Percentiles rank a stretch among this genome's conserved stretches.
Conservation (phyloP, 2,113 vertebrate genomes). For the Propithecus coquereli region DNA sequence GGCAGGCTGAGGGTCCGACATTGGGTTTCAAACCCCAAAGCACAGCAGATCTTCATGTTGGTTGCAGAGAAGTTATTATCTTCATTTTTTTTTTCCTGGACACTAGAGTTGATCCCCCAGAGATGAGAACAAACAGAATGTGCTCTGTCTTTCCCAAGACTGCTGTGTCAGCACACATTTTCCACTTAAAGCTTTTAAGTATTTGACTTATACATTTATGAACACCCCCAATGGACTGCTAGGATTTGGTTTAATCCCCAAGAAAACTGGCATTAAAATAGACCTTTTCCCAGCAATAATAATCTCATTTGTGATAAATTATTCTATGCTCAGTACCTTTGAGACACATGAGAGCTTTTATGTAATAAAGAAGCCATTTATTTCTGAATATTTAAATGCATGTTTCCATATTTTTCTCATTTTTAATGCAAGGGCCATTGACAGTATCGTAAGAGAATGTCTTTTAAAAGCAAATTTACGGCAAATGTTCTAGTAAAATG, state of each 20-base stretch:
- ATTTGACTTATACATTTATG: conserved; percentile 61
- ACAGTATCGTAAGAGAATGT: conserved; percentile 56
- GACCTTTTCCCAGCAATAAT: conserved; percentile 84
- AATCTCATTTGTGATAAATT: conserved; percentile 83
- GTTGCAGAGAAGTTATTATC: background rate
- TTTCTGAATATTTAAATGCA: conserved; percentile 77
- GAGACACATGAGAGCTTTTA: conserved; percentile 82
- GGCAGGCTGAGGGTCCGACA: background rate
- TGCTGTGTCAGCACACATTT: conserved; percentile 67
- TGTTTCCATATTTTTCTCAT: conserved; percentile 74
- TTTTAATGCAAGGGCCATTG: conserved; percentile 67
- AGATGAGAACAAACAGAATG: conserved; percentile 47
- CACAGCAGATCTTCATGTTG: conserved; percentile 52
- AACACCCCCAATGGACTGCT: conserved; percentile 54
- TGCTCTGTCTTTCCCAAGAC: conserved; percentile 21
- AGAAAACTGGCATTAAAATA: conserved; percentile 79
- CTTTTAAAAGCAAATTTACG: conserved; percentile 67
- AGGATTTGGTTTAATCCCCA: conserved; percentile 73
- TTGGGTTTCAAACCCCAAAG: conserved; percentile 11
- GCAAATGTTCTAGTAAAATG: conserved; percentile 16
- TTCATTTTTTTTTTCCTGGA: conserved; percentile 19
- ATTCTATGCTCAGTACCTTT: conserved; percentile 80
- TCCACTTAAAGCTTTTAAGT: conserved; percentile 72
- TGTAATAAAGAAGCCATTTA: conserved; percentile 76
- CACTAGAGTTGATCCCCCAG: background rate